These are phyloP conservation scores for Manis pentadactyla DNA, from an alignment of 2,797 vertebrate species.

Conservation along the genomic window DNA sequence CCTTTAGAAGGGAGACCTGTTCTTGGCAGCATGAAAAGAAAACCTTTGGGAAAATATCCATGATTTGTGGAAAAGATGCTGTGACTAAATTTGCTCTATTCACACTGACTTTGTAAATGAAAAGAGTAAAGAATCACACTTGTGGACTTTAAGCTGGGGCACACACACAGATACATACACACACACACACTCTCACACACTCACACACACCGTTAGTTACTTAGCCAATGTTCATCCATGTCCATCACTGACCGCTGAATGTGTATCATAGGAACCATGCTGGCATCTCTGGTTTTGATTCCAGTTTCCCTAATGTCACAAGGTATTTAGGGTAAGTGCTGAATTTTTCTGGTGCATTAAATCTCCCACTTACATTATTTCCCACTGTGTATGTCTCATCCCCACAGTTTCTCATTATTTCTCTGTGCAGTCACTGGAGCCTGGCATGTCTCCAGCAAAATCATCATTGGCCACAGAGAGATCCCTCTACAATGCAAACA, in stretches of 20 bases:
- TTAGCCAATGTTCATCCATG: background rate
- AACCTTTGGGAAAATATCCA: background rate
- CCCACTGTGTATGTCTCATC: background rate
- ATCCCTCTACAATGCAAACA: background rate
- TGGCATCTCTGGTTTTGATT: background rate
- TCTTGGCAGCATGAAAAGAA: background rate
- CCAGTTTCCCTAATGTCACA: background rate
- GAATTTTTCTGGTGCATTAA: background rate
- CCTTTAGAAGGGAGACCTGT: background rate
- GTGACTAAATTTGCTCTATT: background rate
- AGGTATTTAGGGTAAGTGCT: background rate
- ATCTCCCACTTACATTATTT: background rate
- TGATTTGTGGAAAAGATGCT: background rate
- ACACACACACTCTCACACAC: no score
- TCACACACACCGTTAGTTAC: background rate
- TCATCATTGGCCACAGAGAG: background rate
- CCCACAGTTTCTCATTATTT: background rate
- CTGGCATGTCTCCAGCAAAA: background rate
- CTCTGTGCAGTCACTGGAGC: background rate
- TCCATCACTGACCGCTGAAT: background rate
- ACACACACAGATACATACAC: background rate
- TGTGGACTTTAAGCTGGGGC: background rate
- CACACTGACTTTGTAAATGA: background rate
- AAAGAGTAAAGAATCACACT: background rate
- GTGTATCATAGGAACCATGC: background rate